Base-by-base conservation (phyloP, 2,888 invertebrate genomes). In the Physocephala rufipes region DNA sequence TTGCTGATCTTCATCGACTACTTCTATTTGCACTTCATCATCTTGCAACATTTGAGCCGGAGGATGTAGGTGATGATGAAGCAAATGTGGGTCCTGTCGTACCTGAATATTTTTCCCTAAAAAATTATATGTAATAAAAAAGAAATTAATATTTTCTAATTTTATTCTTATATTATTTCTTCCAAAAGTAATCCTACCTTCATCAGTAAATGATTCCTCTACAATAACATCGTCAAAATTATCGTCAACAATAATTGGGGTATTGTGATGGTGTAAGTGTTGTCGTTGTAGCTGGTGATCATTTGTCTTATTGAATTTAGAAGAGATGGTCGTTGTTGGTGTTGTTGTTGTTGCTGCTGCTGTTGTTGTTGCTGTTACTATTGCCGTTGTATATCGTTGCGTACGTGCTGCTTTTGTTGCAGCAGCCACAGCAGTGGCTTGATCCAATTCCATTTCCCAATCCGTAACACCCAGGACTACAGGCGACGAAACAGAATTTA, bases 371-470 rank as follows among this genome's bases (percentile, higher is more conserved):
- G 75, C 75, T n/a, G 73, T 71, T 70, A 83, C 76, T 9, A 82
- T 82, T 61, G 85, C 89, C n/a, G n/a, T n/a, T n/a, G 59, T 19
- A n/a, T 69, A 66, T 28, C 69, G 74, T 67, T 74, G 74, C 58
- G 74, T 72, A 24, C 71, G 72, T 43, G 73, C 69, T 63, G 74
- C 71, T 55, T 74, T 74, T 3, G 65, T 72, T 36, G 71, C 71
- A n/a, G 75, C 75, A 21, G 75, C 75, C n/a, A 74, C 71, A 71
- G 83, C 76, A 7, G 82, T 82, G 59, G 85, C 89, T 73, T 89
- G 88, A 74, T 90, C 90, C 58, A 90, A 81, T 78, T 90, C 90
- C 86, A 89, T 89, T 81, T 90, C 90, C 90, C 90, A 90, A 76
- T 90, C 90, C 24, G 85, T 85, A 19, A 82, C 82, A 72, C 82